Conservation (phyloP, 2,888 invertebrate species). For the Notodonta ziczac region DNA sequence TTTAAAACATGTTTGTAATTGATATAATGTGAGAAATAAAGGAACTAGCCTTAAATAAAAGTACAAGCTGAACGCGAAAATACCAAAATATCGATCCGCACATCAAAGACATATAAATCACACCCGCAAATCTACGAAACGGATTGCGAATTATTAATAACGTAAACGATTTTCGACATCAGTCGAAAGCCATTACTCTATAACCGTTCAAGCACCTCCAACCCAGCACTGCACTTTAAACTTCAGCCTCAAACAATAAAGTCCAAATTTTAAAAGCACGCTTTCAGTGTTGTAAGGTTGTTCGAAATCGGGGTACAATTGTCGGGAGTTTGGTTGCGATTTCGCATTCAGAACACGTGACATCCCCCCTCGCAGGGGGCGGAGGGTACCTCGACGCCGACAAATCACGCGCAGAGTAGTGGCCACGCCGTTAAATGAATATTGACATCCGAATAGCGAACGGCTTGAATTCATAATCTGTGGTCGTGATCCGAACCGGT, state of each 20-base stretch:
- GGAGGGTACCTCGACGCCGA: constrained; percentile 46
- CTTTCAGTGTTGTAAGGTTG: neutral
- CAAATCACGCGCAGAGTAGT: constrained; percentile 69
- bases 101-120: constrained; percentile 38
- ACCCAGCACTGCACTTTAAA: neutral
- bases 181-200: constrained; percentile 25
- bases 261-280: neutral
- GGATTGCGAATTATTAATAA: constrained; percentile 66
- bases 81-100: constrained; percentile 3
- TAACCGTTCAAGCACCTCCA: neutral
- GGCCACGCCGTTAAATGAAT: constrained; percentile 70
- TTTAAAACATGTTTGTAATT: too few species aligned
- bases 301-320: neutral
- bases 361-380: constrained; percentile 34
- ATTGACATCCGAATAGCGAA: constrained; percentile 79
- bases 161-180: constrained; percentile 63
- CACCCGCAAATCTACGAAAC: constrained; percentile 43
- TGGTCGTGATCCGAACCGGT: constrained; percentile 23
- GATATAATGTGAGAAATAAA: too few species aligned
- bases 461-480: constrained; percentile 78
- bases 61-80: neutral
- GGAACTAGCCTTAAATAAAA: neutral
- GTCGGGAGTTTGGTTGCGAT: constrained; percentile 45
- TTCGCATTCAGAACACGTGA: constrained; percentile 65
- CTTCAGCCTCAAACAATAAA: neutral